phyloP scores from a whole-genome alignment of 2,797 vertebrate genomes.

The Poecilia gillii region DNA sequence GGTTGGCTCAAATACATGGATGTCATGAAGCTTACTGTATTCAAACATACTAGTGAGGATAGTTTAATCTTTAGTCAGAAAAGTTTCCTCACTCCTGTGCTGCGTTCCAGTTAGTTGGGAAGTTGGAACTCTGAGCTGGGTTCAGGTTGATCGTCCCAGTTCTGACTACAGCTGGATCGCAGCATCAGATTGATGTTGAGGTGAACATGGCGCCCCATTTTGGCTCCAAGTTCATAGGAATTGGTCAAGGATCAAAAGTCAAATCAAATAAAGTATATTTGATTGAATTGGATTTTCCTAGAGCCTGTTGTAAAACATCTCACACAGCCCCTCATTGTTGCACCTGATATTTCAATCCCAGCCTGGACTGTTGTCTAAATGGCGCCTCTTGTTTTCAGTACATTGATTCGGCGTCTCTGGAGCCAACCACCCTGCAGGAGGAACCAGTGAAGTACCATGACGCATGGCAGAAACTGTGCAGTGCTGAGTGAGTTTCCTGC shows the following conservation, averaged over 20 bases:
- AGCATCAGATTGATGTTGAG: neutral
- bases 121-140: too few relatives aligned
- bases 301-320: neutral
- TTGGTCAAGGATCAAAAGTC: neutral
- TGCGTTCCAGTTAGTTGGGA: too few relatives aligned
- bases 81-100: neutral
- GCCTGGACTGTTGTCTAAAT: neutral
- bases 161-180: too few relatives aligned
- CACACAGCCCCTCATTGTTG: neutral
- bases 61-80: neutral
- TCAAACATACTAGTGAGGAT: neutral
- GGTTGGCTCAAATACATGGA: neutral
- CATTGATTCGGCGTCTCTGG: constrained; percentile 92
- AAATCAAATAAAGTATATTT: neutral
- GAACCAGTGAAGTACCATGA: constrained; percentile 95
- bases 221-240: fast-evolving
- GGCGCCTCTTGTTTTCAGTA: constrained; percentile 67
- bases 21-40: neutral
- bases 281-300: neutral
- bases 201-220: neutral
- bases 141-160: too few relatives aligned
- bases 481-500: constrained; percentile 84
- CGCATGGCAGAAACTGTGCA: constrained; percentile 96
- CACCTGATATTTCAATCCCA: neutral
- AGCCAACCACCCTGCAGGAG: constrained; percentile 86